Evolutionary conservation across 2,113 vertebrate genomes (phyloP).

Genomic region (Prinia subflava): DNA sequence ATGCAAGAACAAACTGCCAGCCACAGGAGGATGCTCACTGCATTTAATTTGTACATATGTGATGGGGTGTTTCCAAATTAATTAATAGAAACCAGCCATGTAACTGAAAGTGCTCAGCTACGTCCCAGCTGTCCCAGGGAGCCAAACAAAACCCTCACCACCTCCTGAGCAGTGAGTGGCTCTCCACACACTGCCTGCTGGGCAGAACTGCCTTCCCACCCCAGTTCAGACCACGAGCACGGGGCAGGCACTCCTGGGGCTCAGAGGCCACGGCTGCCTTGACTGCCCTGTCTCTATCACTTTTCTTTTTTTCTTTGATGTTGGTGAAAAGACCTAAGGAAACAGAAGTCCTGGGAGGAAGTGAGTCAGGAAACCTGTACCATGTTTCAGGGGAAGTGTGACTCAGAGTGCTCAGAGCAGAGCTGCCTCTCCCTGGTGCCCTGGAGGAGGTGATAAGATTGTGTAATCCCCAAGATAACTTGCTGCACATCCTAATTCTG

Average conservation of each 20-base stretch:
- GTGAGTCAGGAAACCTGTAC: conserved; percentile 58
- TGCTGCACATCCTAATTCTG: conserved; percentile 59
- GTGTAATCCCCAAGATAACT: conserved; percentile 64
- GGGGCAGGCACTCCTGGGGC: fast-evolving
- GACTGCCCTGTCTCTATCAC: background rate
- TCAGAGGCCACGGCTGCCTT: background rate
- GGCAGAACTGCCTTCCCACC: background rate
- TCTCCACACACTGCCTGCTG: background rate
- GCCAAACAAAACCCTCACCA: background rate
- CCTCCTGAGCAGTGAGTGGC: background rate
- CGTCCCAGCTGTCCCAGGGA: background rate
- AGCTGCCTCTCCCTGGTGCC: background rate
- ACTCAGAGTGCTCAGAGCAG: background rate
- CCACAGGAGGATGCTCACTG: background rate
- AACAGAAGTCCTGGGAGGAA: conserved; percentile 47
- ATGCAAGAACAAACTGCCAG: background rate
- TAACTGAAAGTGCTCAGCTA: background rate
- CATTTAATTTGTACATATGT: background rate
- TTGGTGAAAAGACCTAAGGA: background rate
- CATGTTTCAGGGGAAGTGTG: conserved; percentile 1
- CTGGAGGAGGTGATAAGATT: conserved; percentile 65
- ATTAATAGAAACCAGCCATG: background rate
- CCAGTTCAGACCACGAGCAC: background rate
- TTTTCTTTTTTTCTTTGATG: background rate
- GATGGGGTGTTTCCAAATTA: background rate